Evolutionary conservation across 2,113 vertebrate genomes (phyloP), one percentile per base, ranked within the genome.

Genomic region (Lampris incognitus): DNA sequence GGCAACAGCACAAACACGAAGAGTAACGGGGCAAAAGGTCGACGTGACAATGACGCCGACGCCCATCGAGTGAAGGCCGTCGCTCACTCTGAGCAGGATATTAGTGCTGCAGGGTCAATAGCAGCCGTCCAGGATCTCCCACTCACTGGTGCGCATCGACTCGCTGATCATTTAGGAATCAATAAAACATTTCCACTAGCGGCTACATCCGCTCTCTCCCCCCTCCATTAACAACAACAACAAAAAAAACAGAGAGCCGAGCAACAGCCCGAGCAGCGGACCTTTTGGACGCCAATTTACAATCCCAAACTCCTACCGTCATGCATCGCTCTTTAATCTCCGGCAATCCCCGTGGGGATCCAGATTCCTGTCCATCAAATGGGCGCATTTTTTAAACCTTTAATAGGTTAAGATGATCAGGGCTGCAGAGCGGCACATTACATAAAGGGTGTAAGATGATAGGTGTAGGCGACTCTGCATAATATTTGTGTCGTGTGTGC

Each of bases 161-260:
- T 65, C 39, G 48, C 74, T 52, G 69, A 41, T 85, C 78, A 72
- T 79, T 85, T 63, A 66, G 8, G 6, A 82, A 92, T 95, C 93
- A 71, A 94, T 93, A 81, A 24, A 69, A 85, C 88, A 87, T 94
- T 94, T 94, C 93, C 92, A 91, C 71, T 63, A 44, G 54, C 3
- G 24, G 60, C 69, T 69, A 56, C 83, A 66, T 79, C 66, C 69
- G 85, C 66, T 76, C 71, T 36, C 9, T 24, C 24, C 24, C 24
- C 24, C 24, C 24, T 24, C 82, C 84, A 90, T 90, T 85, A 90
- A 78, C 60, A 24, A 24, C 24, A 24, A 24, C 24, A 24, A 24
- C 0, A 24, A 24, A 24, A 24, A 24, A 24, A 24, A 59, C 50
- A 6, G 4, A 55, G 8, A 74, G 41, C 62, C 55, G 56, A 58